Base-by-base conservation (phyloP, 2,888 invertebrate genomes). In the Timandra comae region DNA sequence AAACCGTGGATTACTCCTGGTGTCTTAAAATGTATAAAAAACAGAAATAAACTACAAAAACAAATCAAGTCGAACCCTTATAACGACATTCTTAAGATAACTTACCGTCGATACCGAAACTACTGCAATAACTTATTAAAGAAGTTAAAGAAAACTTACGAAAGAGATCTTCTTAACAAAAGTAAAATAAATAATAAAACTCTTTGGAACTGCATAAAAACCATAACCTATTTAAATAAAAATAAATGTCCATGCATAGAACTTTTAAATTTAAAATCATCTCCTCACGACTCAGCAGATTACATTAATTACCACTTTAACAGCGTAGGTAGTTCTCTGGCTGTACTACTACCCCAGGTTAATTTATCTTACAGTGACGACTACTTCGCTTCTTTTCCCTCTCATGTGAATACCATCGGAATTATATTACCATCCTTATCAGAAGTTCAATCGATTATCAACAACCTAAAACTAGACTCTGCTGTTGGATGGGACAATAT, bases 401-500 rank as follows among this genome's bases (percentile, higher is more conserved):
- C 23, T 9, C n/a, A 7, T 21, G 3, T 2, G 5, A 9, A 28
- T 7, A 30, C 30, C 1, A 21, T 35, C 7, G 30, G n/a, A n/a
- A n/a, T n/a, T 12, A 2, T 35, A 3, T 8, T 8, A 1, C 30
- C 27, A 7, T 27, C 35, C 2, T 27, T 30, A 10, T 3, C 22
- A 4, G 35, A 35, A 28, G 23, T 35, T 1, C 8, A 12, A 1
- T 19, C 22, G 6, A 23, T 27, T 1, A 30, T 35, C 2, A 24
- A 6, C n/a, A n/a, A 30, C 5, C 27, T 35, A 3, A 35, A 30
- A 23, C 12, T 22, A 3, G 9, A 10, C 1, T 26, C 29, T 2
- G 29, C 34, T 0, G 12, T 26, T 1, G 35, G 35, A 1, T 27
- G 27, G 9, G 35, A 35, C 11, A 30, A 35, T n/a, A 35, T 35